Percentiles rank a stretch among this genome's conserved stretches.
Conservation (phyloP, 2,888 invertebrate species). For the Bhutanitis thaidina region DNA sequence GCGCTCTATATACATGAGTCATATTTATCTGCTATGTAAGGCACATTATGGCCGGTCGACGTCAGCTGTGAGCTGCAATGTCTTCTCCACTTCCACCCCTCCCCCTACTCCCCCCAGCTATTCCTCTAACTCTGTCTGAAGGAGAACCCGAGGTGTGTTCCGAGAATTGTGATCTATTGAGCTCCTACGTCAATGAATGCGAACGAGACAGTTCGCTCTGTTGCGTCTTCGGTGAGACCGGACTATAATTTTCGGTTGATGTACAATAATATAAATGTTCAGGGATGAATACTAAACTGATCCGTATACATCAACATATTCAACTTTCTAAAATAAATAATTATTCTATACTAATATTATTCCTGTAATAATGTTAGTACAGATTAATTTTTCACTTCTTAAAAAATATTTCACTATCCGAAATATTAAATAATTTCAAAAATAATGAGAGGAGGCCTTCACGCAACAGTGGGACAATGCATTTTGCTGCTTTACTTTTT, state of each 20-base stretch:
- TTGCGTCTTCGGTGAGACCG: background rate
- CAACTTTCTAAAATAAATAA: too few relatives aligned
- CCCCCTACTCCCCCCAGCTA: slow-evolving; percentile 16
- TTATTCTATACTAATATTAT: too few relatives aligned
- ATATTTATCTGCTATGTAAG: slow-evolving; percentile 20
- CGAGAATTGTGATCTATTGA: slow-evolving; percentile 2
- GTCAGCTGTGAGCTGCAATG: slow-evolving; percentile 39
- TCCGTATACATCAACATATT: too few relatives aligned
- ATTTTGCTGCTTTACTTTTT: too few relatives aligned
- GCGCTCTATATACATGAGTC: background rate
- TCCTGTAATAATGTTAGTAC: too few relatives aligned
- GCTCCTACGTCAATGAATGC: slow-evolving; percentile 4
- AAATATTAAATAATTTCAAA: too few relatives aligned
- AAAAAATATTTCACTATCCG: too few relatives aligned
- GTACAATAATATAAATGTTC: too few relatives aligned
- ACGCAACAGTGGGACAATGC: too few relatives aligned
- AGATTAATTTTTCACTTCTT: too few relatives aligned
- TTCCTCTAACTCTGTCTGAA: slow-evolving; percentile 6
- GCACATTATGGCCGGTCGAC: slow-evolving; percentile 27
- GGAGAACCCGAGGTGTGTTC: slow-evolving; percentile 16
- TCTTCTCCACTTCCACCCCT: slow-evolving; percentile 20
- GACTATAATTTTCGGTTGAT: background rate
- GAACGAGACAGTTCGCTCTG: slow-evolving; percentile 1
- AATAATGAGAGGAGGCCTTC: too few relatives aligned
- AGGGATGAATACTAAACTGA: too few relatives aligned